A percentile compares a stretch with the other conserved stretches of the same genome.
Evolutionary conservation across 2,113 vertebrate species (phyloP).

Genomic region (Leuciscus idus): DNA sequence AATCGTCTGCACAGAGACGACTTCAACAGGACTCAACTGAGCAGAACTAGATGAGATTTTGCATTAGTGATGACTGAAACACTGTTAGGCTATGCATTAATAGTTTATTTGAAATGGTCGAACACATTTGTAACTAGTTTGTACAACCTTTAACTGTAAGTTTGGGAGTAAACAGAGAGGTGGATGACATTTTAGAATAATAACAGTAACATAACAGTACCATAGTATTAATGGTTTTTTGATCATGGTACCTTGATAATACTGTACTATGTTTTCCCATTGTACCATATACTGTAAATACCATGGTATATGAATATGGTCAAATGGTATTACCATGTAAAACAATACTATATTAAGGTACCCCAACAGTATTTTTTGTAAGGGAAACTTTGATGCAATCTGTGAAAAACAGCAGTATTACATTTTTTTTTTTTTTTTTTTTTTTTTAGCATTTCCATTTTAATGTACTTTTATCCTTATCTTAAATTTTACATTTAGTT

Average conservation of each 20-base stretch:
- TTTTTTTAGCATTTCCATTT: too few relatives aligned
- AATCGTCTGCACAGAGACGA: not conserved
- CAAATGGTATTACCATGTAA: not conserved
- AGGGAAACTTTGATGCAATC: not conserved
- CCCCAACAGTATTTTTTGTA: not conserved
- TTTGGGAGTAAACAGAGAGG: not conserved
- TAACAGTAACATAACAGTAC: not conserved
- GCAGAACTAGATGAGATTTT: not conserved
- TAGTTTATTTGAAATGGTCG: not conserved
- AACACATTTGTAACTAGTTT: not conserved
- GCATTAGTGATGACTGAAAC: not conserved
- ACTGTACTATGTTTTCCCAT: not conserved
- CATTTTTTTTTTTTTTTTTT: too few relatives aligned
- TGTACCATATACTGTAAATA: not conserved
- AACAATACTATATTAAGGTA: not conserved
- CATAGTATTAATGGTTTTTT: not conserved
- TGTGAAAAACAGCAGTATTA: too few relatives aligned
- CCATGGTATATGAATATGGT: too few relatives aligned
- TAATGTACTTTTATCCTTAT: too few relatives aligned
- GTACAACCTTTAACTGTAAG: not conserved
- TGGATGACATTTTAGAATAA: not conserved
- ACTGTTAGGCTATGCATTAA: not conserved
- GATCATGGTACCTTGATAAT: not conserved
- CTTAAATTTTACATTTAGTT: too few relatives aligned
- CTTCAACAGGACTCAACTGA: not conserved